phyloP scores from a whole-genome alignment of 2,888 invertebrate species.

The Lepas anatifera region DNA sequence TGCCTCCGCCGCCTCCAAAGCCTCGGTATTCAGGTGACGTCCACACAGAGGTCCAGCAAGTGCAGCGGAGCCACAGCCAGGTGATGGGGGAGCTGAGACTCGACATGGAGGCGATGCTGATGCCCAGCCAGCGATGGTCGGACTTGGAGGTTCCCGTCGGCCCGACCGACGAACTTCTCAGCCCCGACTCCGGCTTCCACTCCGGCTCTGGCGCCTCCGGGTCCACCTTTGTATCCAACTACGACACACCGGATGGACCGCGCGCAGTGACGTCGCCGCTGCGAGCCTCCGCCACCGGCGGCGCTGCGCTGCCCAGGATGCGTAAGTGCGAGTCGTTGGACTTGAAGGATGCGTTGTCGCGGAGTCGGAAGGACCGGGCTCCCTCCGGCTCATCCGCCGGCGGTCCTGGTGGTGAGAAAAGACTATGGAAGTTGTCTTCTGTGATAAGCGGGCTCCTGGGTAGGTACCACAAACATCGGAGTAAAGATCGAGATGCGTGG shows the following conservation, averaged over 20 bases:
- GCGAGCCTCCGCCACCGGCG: no score
- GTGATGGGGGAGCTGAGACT: conserved; percentile 75
- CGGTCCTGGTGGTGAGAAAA: not conserved
- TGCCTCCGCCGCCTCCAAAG: not conserved
- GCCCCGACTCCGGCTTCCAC: conserved; percentile 69
- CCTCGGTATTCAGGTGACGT: conserved; percentile 37
- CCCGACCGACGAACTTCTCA: conserved; percentile 57
- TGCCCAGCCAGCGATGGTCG: conserved; percentile 44
- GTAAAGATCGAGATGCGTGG: not conserved
- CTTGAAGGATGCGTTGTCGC: not conserved
- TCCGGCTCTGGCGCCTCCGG: conserved; percentile 19
- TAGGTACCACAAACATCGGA: not conserved
- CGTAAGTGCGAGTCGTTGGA: conserved; percentile 1
- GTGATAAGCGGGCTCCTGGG: not conserved
- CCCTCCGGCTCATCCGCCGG: not conserved
- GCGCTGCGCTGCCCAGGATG: not conserved
- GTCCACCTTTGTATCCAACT: not conserved
- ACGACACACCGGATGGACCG: not conserved
- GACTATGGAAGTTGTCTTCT: not conserved
- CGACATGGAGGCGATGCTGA: conserved; percentile 78
- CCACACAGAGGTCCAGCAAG: conserved; percentile 69
- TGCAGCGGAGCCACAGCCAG: conserved; percentile 67
- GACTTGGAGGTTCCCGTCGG: conserved; percentile 51
- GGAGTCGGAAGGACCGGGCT: not conserved
- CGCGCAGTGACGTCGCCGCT: not conserved